Evolutionary conservation across 2,113 vertebrate genomes (phyloP).

Genomic region (Archilochus colubris): DNA sequence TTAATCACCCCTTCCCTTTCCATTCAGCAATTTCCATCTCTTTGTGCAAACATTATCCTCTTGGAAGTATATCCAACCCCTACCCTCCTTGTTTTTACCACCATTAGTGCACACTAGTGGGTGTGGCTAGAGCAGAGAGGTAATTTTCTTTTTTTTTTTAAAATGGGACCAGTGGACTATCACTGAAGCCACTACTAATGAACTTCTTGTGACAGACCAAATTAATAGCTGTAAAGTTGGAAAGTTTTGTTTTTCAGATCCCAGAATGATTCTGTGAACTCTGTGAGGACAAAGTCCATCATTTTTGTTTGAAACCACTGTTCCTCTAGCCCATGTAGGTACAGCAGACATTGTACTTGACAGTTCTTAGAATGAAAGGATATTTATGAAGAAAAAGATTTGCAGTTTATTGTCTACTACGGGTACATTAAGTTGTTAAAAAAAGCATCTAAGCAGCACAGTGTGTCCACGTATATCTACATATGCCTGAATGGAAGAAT

Average conservation of each 20-base stretch:
- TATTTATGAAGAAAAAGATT: neutral
- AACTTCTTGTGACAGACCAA: neutral
- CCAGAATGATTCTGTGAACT: neutral
- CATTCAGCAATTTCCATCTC: neutral
- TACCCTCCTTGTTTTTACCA: neutral
- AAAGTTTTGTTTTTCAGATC: neutral
- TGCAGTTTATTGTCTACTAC: neutral
- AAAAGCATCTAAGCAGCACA: too few relatives aligned
- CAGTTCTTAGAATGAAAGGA: neutral
- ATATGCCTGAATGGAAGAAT: neutral
- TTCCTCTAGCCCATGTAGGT: neutral
- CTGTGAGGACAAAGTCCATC: neutral
- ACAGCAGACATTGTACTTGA: neutral
- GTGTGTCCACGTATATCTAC: too few relatives aligned
- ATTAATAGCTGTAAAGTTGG: neutral
- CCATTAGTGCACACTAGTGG: neutral
- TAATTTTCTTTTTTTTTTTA: neutral
- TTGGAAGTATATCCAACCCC: neutral
- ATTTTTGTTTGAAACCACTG: neutral
- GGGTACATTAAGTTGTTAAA: neutral
- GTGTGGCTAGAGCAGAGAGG: neutral
- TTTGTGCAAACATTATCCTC: neutral
- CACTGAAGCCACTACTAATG: neutral
- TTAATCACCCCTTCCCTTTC: neutral
- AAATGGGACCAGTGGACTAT: neutral